A percentile compares a stretch with the other conserved stretches of the same genome.
Evolutionary conservation across 2,797 vertebrate species (phyloP).

Genomic region (Channa striata): DNA sequence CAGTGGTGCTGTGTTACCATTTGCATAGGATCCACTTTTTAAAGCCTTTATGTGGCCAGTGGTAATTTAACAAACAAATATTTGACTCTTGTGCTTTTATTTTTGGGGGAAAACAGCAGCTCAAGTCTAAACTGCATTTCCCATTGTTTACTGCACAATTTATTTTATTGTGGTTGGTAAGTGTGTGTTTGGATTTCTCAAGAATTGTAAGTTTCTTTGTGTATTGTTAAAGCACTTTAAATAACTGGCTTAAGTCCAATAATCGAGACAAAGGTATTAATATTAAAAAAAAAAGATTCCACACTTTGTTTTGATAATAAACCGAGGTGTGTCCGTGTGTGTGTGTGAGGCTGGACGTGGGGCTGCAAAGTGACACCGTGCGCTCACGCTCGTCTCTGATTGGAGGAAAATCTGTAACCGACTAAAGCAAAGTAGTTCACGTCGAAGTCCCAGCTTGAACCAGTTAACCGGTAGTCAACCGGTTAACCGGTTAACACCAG

Average conservation of each 20-base stretch:
- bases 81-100: not conserved
- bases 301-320: not conserved
- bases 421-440: not conserved
- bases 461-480: not conserved
- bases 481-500: not conserved
- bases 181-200: not conserved
- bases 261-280: no score
- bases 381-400: not conserved
- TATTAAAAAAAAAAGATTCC: no score
- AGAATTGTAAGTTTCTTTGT: no score
- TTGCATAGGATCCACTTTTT: not conserved
- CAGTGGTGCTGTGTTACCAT: not conserved
- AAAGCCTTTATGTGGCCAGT: not conserved
- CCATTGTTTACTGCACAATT: not conserved
- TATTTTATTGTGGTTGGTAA: not conserved
- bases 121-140: not conserved
- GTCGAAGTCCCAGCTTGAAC: not conserved
- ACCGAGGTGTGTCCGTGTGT: not conserved
- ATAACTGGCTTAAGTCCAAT: no score
- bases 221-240: no score
- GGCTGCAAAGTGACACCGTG: not conserved
- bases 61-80: not conserved
- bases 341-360: not conserved
- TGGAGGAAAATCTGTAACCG: not conserved
- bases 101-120: not conserved